Evolutionary conservation across 2,888 invertebrate species (phyloP).

Genomic region (Xylocampa areola): DNA sequence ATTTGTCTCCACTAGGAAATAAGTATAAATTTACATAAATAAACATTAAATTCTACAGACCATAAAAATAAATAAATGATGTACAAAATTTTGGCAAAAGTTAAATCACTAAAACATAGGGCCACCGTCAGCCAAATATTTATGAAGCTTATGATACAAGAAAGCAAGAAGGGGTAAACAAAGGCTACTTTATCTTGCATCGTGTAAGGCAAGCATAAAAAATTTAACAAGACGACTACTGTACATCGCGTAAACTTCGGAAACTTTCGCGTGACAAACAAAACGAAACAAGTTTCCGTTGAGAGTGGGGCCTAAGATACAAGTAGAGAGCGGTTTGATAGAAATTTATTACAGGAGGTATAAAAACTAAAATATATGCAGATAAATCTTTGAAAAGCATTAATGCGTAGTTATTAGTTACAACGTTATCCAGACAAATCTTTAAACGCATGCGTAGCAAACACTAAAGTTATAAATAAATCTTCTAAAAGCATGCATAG

Average conservation of each 20-base stretch:
- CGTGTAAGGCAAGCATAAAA: constrained; percentile 50
- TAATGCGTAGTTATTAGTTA: too few species aligned
- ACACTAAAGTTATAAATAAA: too few species aligned
- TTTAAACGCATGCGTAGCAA: too few species aligned
- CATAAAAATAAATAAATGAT: too few species aligned
- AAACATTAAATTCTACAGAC: too few species aligned
- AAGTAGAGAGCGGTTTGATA: not conserved
- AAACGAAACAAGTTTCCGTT: constrained; percentile 65
- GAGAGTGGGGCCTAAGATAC: constrained; percentile 44
- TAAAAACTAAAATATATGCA: too few species aligned
- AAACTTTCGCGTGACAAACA: constrained; percentile 68
- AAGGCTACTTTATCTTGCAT: constrained; percentile 30
- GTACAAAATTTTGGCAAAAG: not conserved
- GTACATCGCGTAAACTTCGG: constrained; percentile 64
- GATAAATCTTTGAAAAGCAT: too few species aligned
- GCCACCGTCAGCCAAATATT: constrained; percentile 3
- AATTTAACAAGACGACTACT: constrained; percentile 56
- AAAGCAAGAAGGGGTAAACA: constrained; percentile 25
- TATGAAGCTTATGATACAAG: constrained; percentile 15
- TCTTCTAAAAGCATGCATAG: too few species aligned
- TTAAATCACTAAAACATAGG: not conserved
- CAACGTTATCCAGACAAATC: too few species aligned
- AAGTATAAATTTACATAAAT: too few species aligned
- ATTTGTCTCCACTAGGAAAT: too few species aligned
- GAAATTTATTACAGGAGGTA: not conserved